A percentile compares a stretch with the other conserved stretches of the same genome.
phyloP scores from a whole-genome alignment of 2,797 vertebrate species.

The Sebastes reedi region DNA sequence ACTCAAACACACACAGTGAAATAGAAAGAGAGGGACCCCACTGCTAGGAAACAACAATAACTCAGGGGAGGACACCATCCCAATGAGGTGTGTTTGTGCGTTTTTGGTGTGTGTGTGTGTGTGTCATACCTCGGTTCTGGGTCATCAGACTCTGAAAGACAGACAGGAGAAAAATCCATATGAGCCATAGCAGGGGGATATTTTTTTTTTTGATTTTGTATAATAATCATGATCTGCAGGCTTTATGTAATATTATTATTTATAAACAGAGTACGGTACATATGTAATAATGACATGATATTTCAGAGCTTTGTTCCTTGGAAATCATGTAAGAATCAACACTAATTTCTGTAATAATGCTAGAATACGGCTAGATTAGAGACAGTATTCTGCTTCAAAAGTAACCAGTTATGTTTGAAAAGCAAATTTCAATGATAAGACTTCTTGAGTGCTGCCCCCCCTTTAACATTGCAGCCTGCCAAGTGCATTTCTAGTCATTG shows the following conservation, averaged over 20 bases:
- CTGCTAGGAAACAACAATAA: constrained; percentile 27
- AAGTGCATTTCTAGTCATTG: neutral
- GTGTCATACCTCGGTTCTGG: constrained; percentile 89
- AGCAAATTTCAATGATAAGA: neutral
- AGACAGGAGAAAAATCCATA: constrained; percentile 10
- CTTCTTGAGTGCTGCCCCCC: neutral
- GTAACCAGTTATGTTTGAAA: no score
- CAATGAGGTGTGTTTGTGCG: neutral
- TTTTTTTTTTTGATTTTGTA: neutral
- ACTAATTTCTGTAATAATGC: neutral
- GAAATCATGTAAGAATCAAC: neutral
- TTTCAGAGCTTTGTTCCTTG: neutral
- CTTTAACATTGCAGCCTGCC: neutral
- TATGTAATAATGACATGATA: neutral
- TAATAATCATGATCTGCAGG: neutral
- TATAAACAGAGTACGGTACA: neutral
- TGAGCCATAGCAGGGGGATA: neutral
- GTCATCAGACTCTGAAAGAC: constrained; percentile 88
- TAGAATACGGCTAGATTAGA: neutral
- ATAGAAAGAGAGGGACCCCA: constrained; percentile 25
- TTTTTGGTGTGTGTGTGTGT: constrained; percentile 7
- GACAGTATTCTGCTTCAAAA: neutral
- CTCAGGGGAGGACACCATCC: constrained; percentile 2
- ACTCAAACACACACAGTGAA: neutral
- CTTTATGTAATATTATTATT: neutral